phyloP scores from a whole-genome alignment of 2,113 vertebrate genomes.

The Naja naja region DNA sequence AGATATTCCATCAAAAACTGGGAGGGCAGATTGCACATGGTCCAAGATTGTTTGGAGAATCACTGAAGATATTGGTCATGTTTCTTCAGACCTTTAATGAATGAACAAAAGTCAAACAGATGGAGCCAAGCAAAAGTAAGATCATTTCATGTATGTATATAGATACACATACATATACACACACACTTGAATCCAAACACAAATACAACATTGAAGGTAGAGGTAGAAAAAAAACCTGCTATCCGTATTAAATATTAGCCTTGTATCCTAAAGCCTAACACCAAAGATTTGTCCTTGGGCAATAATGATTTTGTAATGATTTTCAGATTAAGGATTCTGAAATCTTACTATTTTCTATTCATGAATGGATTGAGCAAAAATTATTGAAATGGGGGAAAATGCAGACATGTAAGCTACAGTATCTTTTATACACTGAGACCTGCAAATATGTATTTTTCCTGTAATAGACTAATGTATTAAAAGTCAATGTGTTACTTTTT shows the following conservation, averaged over 20 bases:
- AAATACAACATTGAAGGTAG: not conserved
- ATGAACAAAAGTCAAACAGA: not conserved
- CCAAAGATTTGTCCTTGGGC: not conserved
- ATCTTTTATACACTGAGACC: constrained; percentile 33
- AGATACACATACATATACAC: not conserved
- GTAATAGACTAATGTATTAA: constrained; percentile 42
- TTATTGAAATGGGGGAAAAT: constrained; percentile 16
- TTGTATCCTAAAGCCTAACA: not conserved
- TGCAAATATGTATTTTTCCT: constrained; percentile 35
- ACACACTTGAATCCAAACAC: not conserved
- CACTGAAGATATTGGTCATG: not conserved
- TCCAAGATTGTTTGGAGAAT: not conserved
- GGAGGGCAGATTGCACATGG: not conserved
- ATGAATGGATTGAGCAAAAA: constrained; percentile 33
- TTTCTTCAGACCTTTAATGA: not conserved
- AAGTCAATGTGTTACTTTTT: constrained; percentile 46
- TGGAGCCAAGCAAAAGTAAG: not conserved
- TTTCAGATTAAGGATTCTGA: constrained; percentile 18
- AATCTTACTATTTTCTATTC: constrained; percentile 30
- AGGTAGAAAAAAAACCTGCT: not conserved
- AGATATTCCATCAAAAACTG: not conserved
- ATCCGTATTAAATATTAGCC: not conserved
- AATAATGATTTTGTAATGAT: not conserved
- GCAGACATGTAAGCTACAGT: not conserved
- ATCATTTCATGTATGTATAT: not conserved